Base-by-base conservation (phyloP, 1,140 invertebrate genomes). In the Oreohelix idahoensis region DNA sequence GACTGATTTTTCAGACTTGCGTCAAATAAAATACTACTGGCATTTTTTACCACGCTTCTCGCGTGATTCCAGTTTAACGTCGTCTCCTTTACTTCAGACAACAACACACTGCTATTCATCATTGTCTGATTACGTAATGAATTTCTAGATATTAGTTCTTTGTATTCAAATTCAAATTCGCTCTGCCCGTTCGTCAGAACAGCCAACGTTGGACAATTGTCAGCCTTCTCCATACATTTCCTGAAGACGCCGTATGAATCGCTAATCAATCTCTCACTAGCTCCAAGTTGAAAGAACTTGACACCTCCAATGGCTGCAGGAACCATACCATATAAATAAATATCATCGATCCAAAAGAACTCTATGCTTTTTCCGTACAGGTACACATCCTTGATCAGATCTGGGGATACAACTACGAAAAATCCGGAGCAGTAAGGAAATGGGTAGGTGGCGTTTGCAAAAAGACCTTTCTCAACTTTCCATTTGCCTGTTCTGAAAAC, bases 261-360 rank as follows among this genome's bases (percentile, higher is more conserved):
- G 1, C 49, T 32, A 11, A 78, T 58, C 35, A 58, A 49, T 11
- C 32, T 20, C 17, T 29, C 29, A 2, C 53, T 78, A 2, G 26
- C 29, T 32, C 75, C 75, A 23, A 78, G 26, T 26, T 78, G 75
- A 26, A 11, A 39, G 26, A 78, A 78, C 10, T 38, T 45, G 4
- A 78, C 36, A 32, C 75, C 75, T 10, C 32, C 32, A 4, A 78
- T 38, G n/a, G 53, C 29, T 8, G 75, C 58, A 4, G 88, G 85
- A 42, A 93, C 82, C 75, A 93, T 69, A 20, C 92, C 92, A 49
- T 90, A 92, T 26, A 93, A 84, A 83, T 92, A 93, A 4, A 92
- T 91, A 84, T 93, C 92, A 73, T 93, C 92, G 35, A 93, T 87
- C 91, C 91, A 93, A 82, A 93, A 91, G 75, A 90, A 92, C 0